A percentile compares a stretch with the other conserved stretches of the same genome.
These are phyloP conservation scores for Mus pahari DNA, from an alignment of 2,113 vertebrate species.

Conservation along the genomic window DNA sequence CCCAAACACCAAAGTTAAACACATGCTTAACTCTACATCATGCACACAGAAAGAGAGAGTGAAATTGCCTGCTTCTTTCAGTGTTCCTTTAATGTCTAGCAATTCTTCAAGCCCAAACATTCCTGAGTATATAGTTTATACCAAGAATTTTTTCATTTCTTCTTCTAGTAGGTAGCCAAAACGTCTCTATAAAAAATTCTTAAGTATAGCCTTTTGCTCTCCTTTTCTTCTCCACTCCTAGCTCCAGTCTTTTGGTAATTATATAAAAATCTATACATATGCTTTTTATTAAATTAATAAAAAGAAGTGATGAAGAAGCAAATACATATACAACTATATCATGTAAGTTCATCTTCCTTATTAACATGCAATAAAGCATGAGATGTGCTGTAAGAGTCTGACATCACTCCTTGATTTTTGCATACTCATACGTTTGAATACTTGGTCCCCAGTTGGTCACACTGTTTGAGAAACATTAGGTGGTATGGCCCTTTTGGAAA, in stretches of 20 bases:
- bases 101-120: not conserved
- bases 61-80: not conserved
- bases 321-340: not conserved
- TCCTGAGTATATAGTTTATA: not conserved
- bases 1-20: conserved; percentile 49
- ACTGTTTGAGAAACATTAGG: not conserved
- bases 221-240: not conserved
- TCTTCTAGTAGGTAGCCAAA: not conserved
- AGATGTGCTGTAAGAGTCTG: too few relatives aligned
- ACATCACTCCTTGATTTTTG: not conserved
- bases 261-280: not conserved
- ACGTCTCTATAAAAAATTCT: not conserved
- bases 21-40: conserved; percentile 41
- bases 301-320: not conserved
- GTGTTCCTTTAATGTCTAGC: not conserved
- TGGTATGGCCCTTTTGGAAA: not conserved
- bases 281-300: conserved; percentile 3
- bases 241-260: not conserved
- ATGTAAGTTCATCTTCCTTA: not conserved
- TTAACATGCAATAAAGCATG: too few relatives aligned
- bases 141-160: not conserved
- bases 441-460: not conserved
- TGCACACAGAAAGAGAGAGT: not conserved
- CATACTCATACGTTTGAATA: not conserved
- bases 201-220: not conserved